Base-by-base conservation (phyloP, 2,797 vertebrate species). In the Holocentrus rufus region DNA sequence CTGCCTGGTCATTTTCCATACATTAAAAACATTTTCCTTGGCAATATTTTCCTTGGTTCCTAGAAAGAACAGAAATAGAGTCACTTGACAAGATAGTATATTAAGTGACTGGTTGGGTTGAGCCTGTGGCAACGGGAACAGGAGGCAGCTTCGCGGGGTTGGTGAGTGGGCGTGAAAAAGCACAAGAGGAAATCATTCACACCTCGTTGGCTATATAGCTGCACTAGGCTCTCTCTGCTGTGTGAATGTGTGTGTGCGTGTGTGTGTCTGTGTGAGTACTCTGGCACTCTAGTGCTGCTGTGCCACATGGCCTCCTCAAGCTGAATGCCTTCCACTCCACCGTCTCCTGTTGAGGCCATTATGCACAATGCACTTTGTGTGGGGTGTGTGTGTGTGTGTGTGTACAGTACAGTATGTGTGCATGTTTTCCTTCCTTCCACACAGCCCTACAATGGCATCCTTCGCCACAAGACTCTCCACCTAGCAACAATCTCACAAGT, bases 161-260 rank as follows among this genome's bases (percentile, higher is more conserved):
- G 58, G 36, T 79, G 76, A 79, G 56, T 79, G 62, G 62, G 72
- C 54, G 84, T 80, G 73, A 81, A 89, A 86, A 79, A 65, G 52
- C 77, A 62, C 73, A 46, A 31, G 65, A 80, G 70, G 61, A 84
- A 85, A 65, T 66, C 70, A 65, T 89, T 91, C 73, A 83, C 87
- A 86, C 82, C 75, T 84, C n/a, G 17, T 57, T 83, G 80, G 50
- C 83, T 83, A 72, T 58, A 42, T 18, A 53, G 77, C 76, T 42
- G 67, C 60, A 44, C 61, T 52, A 1, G 66, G 52, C 68, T 77
- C 63, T 17, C 18, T 61, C 65, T 53, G 66, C 58, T 46, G 60
- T 54, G 39, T 56, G 66, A 14, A 63, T 27, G 7, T 1, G 20
- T 49, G n/a, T 75, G 69, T 77, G 52, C 50, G 42, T 56, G 67